Evolutionary conservation across 1,140 invertebrate species (phyloP).

Genomic region (Ceratina australensis): DNA sequence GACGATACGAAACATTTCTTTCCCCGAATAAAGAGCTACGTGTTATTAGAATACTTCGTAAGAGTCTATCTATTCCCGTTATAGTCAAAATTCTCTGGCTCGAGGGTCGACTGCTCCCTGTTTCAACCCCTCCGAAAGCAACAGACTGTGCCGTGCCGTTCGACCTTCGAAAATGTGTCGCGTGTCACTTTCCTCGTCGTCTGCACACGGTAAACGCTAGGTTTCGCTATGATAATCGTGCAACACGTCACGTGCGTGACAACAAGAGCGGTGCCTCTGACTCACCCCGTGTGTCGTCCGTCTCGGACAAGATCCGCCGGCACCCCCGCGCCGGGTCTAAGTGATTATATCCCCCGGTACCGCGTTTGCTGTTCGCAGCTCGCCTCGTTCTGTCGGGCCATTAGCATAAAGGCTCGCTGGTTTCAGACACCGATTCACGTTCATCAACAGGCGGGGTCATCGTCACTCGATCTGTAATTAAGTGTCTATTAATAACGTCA

Average conservation of each 20-base stretch:
- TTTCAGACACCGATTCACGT: too few species aligned
- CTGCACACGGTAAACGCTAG: slow-evolving; percentile 27
- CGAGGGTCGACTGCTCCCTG: background rate
- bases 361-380: slow-evolving; percentile 40
- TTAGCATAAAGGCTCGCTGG: slow-evolving; percentile 10
- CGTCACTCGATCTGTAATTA: too few species aligned
- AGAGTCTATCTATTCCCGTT: too few species aligned
- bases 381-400: slow-evolving; percentile 51
- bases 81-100: too few species aligned
- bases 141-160: background rate
- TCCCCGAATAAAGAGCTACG: too few species aligned
- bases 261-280: slow-evolving; percentile 43
- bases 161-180: slow-evolving; percentile 54
- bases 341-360: slow-evolving; percentile 51
- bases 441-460: too few species aligned
- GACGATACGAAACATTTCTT: too few species aligned
- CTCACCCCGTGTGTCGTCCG: slow-evolving; percentile 40
- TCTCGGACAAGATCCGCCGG: slow-evolving; percentile 21
- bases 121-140: background rate
- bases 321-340: slow-evolving; percentile 39
- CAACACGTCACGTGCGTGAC: slow-evolving; percentile 58
- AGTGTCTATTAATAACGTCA: too few species aligned
- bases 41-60: too few species aligned
- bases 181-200: slow-evolving; percentile 46
- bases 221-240: slow-evolving; percentile 60